Base-by-base conservation (phyloP, 2,797 vertebrate genomes). In the Luscinia megarhynchos region DNA sequence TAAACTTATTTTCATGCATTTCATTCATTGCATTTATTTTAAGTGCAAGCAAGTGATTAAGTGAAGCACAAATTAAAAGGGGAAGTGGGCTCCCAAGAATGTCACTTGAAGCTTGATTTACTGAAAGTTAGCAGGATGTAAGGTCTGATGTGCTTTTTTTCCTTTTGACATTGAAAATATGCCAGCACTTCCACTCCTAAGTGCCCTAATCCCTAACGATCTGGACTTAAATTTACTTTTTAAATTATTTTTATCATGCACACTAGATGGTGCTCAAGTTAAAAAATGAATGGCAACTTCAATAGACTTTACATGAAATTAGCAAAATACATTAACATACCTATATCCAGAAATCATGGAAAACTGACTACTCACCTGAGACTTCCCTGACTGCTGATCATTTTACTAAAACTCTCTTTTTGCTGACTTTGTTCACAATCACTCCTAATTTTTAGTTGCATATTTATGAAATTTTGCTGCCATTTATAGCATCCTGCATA, bases 181-280 rank as follows among this genome's bases (percentile, higher is more conserved):
- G 12, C 15, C 43, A 84, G 51, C 21, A 51, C 9, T 66, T 89
- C n/a, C 62, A 75, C 36, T 72, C 9, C 13, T n/a, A 77, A 75
- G 12, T 62, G 41, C 9, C 40, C 34, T 48, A 74, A 85, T 11
- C 8, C 40, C 36, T 51, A 70, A 87, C 9, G 51, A 91, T 43
- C 58, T 34, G 38, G 26, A 9, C 34, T 40, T 58, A 45, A 29
- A 66, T 75, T 41, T 69, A 11, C 9, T 72, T 78, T 89, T 82
- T 0, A 20, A 72, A 83, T 87, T 46, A 24, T 95, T 92, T 95
- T 93, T 86, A 29, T 50, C 51, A 51, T 30, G 87, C 68, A 96
- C 95, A 90, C 94, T 97, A 97, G 96, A 80, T 96, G 96, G 97
- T 93, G 96, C 94, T 97, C 89, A 90, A 92, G 94, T 79, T 88